phyloP scores from a whole-genome alignment of 2,113 vertebrate genomes.

The Australoheros scitulus region DNA sequence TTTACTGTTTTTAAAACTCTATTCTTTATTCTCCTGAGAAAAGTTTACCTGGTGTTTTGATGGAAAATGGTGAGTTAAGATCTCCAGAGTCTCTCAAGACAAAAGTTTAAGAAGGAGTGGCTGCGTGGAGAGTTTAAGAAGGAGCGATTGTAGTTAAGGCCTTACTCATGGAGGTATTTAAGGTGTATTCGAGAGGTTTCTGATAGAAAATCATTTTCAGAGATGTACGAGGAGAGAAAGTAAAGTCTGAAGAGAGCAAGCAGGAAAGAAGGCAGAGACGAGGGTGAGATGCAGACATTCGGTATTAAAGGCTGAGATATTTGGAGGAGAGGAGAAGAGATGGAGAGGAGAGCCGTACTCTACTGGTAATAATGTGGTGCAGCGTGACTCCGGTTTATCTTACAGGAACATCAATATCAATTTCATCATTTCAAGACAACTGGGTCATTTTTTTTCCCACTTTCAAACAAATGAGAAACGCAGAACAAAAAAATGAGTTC shows the following conservation, averaged over 20 bases:
- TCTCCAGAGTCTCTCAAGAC: neutral
- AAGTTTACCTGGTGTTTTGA: neutral
- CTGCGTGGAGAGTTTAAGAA: neutral
- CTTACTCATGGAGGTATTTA: neutral
- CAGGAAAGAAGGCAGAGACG: neutral
- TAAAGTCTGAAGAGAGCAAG: neutral
- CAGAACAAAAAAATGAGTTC: neutral
- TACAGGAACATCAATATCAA: neutral
- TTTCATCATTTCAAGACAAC: neutral
- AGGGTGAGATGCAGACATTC: neutral
- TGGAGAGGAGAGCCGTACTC: neutral
- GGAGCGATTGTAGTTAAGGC: neutral
- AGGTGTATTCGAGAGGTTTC: neutral
- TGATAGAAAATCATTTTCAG: neutral
- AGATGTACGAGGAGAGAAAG: neutral
- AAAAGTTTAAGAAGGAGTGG: neutral
- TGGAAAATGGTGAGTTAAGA: neutral
- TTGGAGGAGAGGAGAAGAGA: neutral
- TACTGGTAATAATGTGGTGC: neutral
- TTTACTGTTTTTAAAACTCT: neutral
- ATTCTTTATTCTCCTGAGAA: neutral
- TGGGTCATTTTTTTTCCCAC: neutral
- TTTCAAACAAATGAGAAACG: neutral
- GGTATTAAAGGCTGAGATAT: neutral
- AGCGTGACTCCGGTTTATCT: neutral